phyloP scores from a whole-genome alignment of 2,113 vertebrate genomes.

The Petrocephalus zakoni region DNA sequence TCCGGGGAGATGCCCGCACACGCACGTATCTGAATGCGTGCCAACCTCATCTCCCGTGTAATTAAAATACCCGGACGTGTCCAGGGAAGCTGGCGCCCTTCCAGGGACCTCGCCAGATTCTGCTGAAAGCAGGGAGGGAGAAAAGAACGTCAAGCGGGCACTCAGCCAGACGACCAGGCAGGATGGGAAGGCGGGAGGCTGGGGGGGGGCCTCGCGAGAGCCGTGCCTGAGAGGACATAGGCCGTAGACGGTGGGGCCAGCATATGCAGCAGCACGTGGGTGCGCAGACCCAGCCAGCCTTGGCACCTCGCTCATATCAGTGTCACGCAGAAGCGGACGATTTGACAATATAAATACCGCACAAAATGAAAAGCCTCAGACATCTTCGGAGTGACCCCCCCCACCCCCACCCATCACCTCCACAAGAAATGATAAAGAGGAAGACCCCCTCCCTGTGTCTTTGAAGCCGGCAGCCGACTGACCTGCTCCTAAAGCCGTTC shows the following conservation, averaged over 20 bases:
- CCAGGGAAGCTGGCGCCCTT: constrained; percentile 38
- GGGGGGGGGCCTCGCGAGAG: not conserved
- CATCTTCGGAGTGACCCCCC: not conserved
- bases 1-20: not conserved
- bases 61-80: constrained; percentile 45
- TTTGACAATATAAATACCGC: too few species aligned
- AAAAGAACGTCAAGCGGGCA: constrained; percentile 23
- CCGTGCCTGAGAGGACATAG: not conserved
- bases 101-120: constrained; percentile 29
- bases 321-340: not conserved
- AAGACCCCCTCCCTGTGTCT: not conserved
- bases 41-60: constrained; percentile 41
- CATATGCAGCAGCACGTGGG: not conserved
- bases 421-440: not conserved
- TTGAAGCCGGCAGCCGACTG: not conserved
- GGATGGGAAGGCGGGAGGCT: not conserved
- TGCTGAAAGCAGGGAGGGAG: constrained; percentile 41
- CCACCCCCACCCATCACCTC: not conserved
- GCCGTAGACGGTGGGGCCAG: not conserved
- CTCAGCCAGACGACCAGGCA: not conserved
- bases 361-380: not conserved
- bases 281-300: not conserved
- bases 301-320: not conserved
- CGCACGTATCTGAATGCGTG: constrained; percentile 36
- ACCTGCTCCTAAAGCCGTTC: not conserved